Base-by-base conservation (phyloP, 2,797 vertebrate species). In the Gallinago solitaria region DNA sequence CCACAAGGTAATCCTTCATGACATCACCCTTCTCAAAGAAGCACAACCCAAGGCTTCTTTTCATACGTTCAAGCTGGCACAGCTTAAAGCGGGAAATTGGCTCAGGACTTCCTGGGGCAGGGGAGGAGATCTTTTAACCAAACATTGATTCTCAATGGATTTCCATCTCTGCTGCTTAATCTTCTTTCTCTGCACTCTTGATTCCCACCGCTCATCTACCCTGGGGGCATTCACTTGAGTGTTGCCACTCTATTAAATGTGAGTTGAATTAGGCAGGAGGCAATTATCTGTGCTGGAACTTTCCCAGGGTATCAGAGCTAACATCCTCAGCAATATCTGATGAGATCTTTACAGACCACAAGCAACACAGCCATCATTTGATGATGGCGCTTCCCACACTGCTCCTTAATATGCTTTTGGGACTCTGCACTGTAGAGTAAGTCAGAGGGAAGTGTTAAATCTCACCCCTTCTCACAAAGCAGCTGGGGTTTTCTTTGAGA, bases 251-350 rank as follows among this genome's bases (percentile, higher is more conserved):
- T 84, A 54, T 65, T 88, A 95, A 83, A 76, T 33, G 10, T 54
- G 86, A 92, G 93, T 43, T 91, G 73, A 93, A 83, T 94, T 78
- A 94, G 79, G 61, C 85, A 91, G 92, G 39, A 95, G 92, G 47
- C 88, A 95, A 91, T 95, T 95, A 87, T 37, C 88, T 74, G 30
- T 57, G 70, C 59, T 96, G 92, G 94, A 95, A 88, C 35, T 94
- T 96, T 96, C 93, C 83, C 96, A 96, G 90, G 77, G 35, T 86
- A 90, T 83, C 85, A 88, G 80, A 90, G 63, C 65, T 95, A 80
- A 91, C 86, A 89, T 84, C 59, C 67, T 65, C 65, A 84, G 56
- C 59, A 90, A 56, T 93, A 93, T 76, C 71, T 89, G 77, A 59
- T 73, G 77, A 91, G 85, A 78, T 78, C 61, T 71, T 83, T 90